Conservation (phyloP, 2,113 vertebrate species). For the Calonectris borealis region DNA sequence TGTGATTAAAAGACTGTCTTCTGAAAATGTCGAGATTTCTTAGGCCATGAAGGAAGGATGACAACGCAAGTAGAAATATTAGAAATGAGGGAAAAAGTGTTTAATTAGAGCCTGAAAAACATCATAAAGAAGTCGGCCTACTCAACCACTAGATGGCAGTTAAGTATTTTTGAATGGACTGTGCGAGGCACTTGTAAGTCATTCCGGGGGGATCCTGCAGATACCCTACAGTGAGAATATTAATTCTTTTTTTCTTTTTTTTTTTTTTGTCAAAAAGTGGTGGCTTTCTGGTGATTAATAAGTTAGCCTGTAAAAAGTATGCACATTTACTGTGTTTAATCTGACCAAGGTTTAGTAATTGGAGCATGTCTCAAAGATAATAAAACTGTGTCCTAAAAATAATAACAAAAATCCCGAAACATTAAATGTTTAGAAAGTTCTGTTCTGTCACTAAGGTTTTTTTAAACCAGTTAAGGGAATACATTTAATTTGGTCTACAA, state of each 20-base stretch:
- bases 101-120: not conserved
- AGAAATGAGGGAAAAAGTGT: not conserved
- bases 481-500: not conserved
- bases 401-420: not conserved
- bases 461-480: not conserved
- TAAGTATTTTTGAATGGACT: conserved; percentile 11
- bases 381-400: not conserved
- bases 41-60: not conserved
- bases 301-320: not conserved
- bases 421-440: not conserved
- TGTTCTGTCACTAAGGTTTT: not conserved
- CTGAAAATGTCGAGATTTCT: not conserved
- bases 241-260: not conserved
- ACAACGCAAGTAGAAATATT: not conserved
- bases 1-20: not conserved
- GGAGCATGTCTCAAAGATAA: not conserved
- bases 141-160: conserved; percentile 68
- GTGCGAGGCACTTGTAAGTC: fast-evolving
- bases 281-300: not conserved
- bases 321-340: not conserved
- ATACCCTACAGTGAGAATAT: too few species aligned
- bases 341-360: not conserved
- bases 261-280: not conserved
- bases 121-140: not conserved
- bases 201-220: too few species aligned